phyloP scores from a whole-genome alignment of 2,113 vertebrate genomes.

The Chaetorhynchus papuensis region DNA sequence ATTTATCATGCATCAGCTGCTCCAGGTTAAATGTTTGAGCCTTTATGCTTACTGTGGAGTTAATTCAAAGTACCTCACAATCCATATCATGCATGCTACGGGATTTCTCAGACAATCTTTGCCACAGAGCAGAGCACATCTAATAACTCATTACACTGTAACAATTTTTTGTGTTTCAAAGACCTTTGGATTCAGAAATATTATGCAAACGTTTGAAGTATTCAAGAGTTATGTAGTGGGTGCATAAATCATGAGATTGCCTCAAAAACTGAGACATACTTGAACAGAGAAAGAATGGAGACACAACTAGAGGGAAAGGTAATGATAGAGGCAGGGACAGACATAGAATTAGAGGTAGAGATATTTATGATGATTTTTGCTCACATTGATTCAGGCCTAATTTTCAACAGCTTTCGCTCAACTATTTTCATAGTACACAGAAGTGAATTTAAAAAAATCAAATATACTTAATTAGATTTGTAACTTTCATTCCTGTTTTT shows the following conservation, averaged over 20 bases:
- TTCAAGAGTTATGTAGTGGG: not conserved
- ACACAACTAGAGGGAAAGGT: not conserved
- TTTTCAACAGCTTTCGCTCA: not conserved
- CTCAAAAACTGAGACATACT: not conserved
- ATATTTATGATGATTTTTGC: not conserved
- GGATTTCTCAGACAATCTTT: not conserved
- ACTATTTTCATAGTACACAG: not conserved
- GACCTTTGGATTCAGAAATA: not conserved
- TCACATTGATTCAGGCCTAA: not conserved
- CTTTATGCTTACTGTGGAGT: not conserved
- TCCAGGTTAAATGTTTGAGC: slow-evolving; percentile 10
- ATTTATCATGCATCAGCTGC: not conserved
- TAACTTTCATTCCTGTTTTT: not conserved
- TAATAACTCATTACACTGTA: not conserved
- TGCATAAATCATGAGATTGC: not conserved
- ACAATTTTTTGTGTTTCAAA: not conserved
- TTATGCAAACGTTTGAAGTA: not conserved
- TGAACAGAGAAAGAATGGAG: not conserved
- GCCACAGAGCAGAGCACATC: not conserved
- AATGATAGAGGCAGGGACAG: not conserved
- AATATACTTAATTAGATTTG: not conserved
- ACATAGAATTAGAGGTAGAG: not conserved
- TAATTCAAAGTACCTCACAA: not conserved
- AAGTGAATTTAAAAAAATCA: not conserved
- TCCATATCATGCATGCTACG: not conserved